Base-by-base conservation (phyloP, 64 coral and sea anemone genomes). In the Catalaphyllia jardinei region DNA sequence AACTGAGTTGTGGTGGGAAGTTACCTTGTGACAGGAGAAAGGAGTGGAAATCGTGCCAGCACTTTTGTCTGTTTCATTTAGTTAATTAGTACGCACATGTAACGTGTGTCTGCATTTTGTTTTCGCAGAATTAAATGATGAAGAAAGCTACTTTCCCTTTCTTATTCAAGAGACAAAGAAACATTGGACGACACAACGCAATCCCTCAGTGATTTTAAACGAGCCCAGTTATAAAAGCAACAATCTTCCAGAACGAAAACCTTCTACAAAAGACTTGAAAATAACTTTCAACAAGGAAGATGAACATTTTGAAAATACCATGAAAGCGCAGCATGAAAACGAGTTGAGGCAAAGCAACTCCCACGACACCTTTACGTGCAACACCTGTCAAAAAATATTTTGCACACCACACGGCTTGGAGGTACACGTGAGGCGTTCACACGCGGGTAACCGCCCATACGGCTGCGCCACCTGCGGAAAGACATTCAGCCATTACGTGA, bases 401-500 rank as follows among this genome's bases (percentile, higher is more conserved):
- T 91, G 88, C 50, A 94, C 93, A 2, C 89, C 93, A 14, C 93
- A 91, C 27, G 89, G 93, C 25, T 63, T 94, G n/a, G 93, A 94
- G 69, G 88, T 94, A 3, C 93, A 94, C 62, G 93, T 91, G 13
- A 22, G 93, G 17, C 82, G 93, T 14, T 80, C 93, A 19, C 93
- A 94, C 69, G 63, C 93, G 4, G 78, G 87, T 3, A 79, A 38
- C 28, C 75, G 93, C n/a, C 93, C 93, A 3, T 94, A 81, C 67
- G 79, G 82, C 20, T 94, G 93, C 35, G 28, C 42, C 1, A 80
- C 76, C 6, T 94, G 93, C 67, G 83, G 93, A 28, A 94, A 94
- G 72, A 91, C 93, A 46, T 94, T 94, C 28, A 90, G 93, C 12
- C 93, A 94, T 91, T 87, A 60, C 46, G 93, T 94, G 0, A 94